Evolutionary conservation across 2,113 vertebrate genomes (phyloP), one percentile per base, ranked within the genome.

Genomic region (Abramis brama): DNA sequence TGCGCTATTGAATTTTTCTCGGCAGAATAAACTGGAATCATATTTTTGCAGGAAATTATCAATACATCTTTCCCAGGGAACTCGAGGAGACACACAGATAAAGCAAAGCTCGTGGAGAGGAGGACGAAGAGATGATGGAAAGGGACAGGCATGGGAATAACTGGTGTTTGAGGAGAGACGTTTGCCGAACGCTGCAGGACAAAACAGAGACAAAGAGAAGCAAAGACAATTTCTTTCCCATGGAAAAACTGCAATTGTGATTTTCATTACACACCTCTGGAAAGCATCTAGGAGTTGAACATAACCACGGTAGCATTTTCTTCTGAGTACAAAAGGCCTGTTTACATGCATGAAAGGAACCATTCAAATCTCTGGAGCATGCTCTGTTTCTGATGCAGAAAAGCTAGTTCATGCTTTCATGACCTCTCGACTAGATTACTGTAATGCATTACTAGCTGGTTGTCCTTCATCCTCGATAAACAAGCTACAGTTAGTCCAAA

Each of bases 21-120:
- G 94, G 96, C 96, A 97, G 93, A 98, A 98, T 98, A 97, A 96
- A 97, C 96, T 94, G 95, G 96, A 98, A 98, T 98, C 90, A 91
- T 96, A 98, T 98, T 97, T 97, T 97, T 97, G 96, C 96, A 96
- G 97, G 96, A 96, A 98, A 96, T 97, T 97, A 98, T 98, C 97
- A 97, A 98, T 98, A 98, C 95, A 97, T 98, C 97, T 97, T 94
- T 94, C 94, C 95, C 94, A 96, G 95, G 94, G 95, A 97, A 97
- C 97, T 95, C 95, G 97, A 97, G 96, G 97, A 95, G 96, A 97
- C 96, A 96, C 93, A 96, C 94, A 96, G 96, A 95, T 94, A 95
- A 93, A 93, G 90, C 57, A 33, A 95, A 93, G 92, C 96, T 94
- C 94, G 96, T 95, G 92, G 95, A 95, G 96, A 95, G 94, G 95